A percentile compares a stretch with the other conserved stretches of the same genome.
phyloP scores from a whole-genome alignment of 1,140 invertebrate genomes.

The Hyles euphorbiae region DNA sequence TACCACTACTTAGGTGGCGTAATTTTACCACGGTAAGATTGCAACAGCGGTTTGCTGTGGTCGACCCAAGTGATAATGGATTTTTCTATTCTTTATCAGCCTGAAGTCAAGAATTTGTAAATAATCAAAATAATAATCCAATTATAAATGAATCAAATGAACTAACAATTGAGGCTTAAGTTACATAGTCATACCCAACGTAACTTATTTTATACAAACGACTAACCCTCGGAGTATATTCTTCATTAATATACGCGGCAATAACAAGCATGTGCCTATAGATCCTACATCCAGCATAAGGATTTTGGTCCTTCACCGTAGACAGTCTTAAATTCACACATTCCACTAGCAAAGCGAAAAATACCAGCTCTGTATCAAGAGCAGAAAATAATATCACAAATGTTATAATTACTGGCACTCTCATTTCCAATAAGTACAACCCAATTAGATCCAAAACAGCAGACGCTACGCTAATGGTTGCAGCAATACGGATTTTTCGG shows the following conservation, averaged over 20 bases:
- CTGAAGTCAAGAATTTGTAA: too few species aligned
- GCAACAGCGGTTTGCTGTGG: too few species aligned
- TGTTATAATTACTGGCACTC: constrained; percentile 13
- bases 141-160: too few species aligned
- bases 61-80: too few species aligned
- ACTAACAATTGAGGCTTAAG: too few species aligned
- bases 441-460: constrained; percentile 27
- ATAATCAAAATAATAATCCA: too few species aligned
- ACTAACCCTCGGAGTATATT: constrained; percentile 36
- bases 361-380: constrained; percentile 41
- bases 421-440: constrained; percentile 16
- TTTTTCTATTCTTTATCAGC: too few species aligned
- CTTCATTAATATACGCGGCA: constrained; percentile 33
- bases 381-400: constrained; percentile 30
- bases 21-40: too few species aligned
- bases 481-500: constrained; percentile 7
- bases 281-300: constrained; percentile 25
- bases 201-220: background rate
- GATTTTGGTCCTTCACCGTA: constrained; percentile 13
- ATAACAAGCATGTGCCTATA: constrained; percentile 37
- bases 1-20: too few species aligned
- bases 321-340: constrained; percentile 36
- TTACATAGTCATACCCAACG: too few species aligned
- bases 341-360: constrained; percentile 31
- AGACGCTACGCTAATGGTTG: constrained; percentile 16